A percentile compares a stretch with the other conserved stretches of the same genome.
Evolutionary conservation across 2,888 invertebrate species (phyloP).

Genomic region (Eristalis intricaria): DNA sequence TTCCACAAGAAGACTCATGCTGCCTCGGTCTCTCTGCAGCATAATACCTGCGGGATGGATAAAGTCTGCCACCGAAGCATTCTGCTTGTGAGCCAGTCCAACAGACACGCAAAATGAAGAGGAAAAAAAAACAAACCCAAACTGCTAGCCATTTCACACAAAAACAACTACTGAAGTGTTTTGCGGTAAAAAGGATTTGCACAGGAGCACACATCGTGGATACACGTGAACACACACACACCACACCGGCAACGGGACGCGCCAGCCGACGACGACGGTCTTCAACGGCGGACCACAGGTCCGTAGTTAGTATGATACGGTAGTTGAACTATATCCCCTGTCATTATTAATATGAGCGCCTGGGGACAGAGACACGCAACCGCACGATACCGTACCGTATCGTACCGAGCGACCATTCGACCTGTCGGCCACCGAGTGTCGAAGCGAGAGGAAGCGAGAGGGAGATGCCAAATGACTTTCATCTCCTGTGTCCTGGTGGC

Average conservation of each 20-base stretch:
- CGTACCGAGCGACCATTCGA: not conserved
- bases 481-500: slow-evolving; percentile 36
- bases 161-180: slow-evolving; percentile 13
- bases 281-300: slow-evolving; percentile 27
- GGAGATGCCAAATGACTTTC: not conserved
- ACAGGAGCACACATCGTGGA: not conserved
- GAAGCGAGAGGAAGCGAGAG: not conserved
- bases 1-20: slow-evolving; percentile 25
- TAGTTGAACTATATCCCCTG: slow-evolving; percentile 50
- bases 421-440: not conserved
- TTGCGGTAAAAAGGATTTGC: slow-evolving; percentile 40
- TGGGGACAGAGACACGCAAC: slow-evolving; percentile 38
- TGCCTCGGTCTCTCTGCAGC: slow-evolving; percentile 7
- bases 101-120: not conserved
- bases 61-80: slow-evolving; percentile 18
- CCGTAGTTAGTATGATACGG: slow-evolving; percentile 45
- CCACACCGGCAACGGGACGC: not conserved
- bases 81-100: not conserved
- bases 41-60: slow-evolving; percentile 55
- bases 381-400: not conserved
- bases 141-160: not conserved
- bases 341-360: slow-evolving; percentile 66
- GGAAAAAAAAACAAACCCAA: slow-evolving; percentile 1
- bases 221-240: slow-evolving; percentile 1
- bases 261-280: not conserved